These are phyloP conservation scores for Osmerus mordax DNA, from an alignment of 2,113 vertebrate species.

Conservation along the genomic window DNA sequence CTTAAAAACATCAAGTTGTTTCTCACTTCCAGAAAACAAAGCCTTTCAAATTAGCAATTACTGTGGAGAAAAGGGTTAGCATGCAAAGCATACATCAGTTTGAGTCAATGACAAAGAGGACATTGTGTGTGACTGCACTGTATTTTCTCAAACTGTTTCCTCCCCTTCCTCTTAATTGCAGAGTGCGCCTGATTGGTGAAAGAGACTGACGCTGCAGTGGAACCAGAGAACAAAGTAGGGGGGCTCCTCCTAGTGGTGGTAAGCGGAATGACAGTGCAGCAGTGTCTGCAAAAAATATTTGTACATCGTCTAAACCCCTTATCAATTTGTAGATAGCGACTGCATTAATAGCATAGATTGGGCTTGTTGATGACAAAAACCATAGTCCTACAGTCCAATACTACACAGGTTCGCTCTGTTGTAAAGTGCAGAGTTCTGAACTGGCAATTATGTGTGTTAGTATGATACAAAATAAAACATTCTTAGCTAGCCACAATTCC, in stretches of 20 bases:
- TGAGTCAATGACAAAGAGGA: conserved; percentile 5
- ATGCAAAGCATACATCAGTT: background rate
- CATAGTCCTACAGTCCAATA: too few species aligned
- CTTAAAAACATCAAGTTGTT: background rate
- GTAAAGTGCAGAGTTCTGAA: too few species aligned
- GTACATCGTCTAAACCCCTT: too few species aligned
- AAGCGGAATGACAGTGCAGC: background rate
- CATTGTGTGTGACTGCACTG: background rate
- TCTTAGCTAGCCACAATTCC: too few species aligned
- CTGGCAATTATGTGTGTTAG: too few species aligned
- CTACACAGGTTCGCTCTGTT: too few species aligned
- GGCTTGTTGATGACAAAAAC: too few species aligned
- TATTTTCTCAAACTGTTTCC: conserved; percentile 13
- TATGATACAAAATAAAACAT: too few species aligned
- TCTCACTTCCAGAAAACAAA: background rate
- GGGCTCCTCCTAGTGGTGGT: conserved; percentile 45
- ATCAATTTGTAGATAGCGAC: too few species aligned
- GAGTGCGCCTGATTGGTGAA: conserved; percentile 12
- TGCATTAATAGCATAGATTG: too few species aligned
- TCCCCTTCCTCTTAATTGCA: background rate
- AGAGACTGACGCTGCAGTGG: conserved; percentile 15
- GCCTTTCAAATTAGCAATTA: background rate
- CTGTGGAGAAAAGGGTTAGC: background rate
- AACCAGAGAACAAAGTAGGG: background rate
- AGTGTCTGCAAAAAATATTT: too few species aligned